Conservation (phyloP, 2,888 invertebrate genomes). For the Amblyjoppa proteus region DNA sequence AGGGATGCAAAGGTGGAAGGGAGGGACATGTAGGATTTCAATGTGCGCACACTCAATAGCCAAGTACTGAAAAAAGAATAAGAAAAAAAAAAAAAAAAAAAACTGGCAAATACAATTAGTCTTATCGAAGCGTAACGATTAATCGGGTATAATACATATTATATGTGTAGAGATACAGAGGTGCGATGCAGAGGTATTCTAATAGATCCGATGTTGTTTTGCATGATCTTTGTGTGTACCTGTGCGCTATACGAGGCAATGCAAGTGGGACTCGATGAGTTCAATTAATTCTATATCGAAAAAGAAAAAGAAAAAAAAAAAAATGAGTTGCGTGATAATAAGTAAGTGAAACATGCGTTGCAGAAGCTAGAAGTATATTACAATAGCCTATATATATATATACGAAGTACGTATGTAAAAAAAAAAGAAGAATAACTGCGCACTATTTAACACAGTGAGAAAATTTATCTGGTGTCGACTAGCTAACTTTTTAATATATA, state of each 20-base stretch:
- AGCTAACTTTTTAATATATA: neutral
- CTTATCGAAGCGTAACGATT: constrained; percentile 38
- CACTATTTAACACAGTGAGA: too few relatives aligned
- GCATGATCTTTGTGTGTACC: neutral
- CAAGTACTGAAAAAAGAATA: constrained; percentile 54
- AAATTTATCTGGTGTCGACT: neutral
- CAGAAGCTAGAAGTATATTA: constrained; percentile 48
- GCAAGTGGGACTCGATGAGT: constrained; percentile 6
- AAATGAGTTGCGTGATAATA: constrained; percentile 29
- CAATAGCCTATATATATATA: constrained; percentile 1
- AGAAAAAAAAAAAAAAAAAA: neutral
- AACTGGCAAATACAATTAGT: constrained; percentile 38
- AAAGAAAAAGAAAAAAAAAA: neutral
- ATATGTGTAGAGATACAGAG: constrained; percentile 24
- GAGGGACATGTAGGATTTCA: constrained; percentile 3
- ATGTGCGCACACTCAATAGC: constrained; percentile 62
- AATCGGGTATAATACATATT: constrained; percentile 19
- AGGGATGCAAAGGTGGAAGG: constrained; percentile 1
- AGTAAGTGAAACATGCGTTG: constrained; percentile 44
- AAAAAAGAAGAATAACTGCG: neutral
- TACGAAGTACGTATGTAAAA: neutral
- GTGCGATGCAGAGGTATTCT: constrained; percentile 30
- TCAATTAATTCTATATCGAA: constrained; percentile 27
- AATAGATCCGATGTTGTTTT: constrained; percentile 7
- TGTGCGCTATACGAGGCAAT: constrained; percentile 11